These are phyloP conservation scores for Colletes latitarsis DNA, from an alignment of 1,140 invertebrate species.

Conservation along the genomic window DNA sequence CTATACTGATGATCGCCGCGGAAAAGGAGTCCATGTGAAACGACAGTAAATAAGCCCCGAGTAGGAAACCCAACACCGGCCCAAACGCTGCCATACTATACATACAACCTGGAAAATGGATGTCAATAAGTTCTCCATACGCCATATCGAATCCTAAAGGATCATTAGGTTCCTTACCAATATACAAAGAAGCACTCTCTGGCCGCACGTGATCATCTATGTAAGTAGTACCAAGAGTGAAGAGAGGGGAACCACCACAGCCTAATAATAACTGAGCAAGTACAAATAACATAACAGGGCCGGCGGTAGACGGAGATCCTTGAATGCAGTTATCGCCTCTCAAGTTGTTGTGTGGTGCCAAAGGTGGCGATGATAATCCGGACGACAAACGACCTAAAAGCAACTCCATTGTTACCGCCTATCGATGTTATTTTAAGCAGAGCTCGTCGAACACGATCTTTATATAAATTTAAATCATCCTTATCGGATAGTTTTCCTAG, in stretches of 20 bases:
- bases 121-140: not conserved
- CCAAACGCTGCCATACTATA: conserved; percentile 97
- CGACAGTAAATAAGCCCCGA: conserved; percentile 94
- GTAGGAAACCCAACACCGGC: conserved; percentile 93
- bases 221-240: conserved; percentile 94
- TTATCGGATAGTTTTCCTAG: no score
- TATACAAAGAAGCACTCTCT: conserved; percentile 92
- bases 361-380: conserved; percentile 85
- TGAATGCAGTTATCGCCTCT: conserved; percentile 91
- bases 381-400: conserved; percentile 82
- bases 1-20: conserved; percentile 86
- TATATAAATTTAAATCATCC: no score
- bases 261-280: conserved; percentile 94
- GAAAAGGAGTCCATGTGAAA: conserved; percentile 94
- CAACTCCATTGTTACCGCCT: not conserved
- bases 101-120: conserved; percentile 86
- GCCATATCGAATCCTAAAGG: conserved; percentile 43
- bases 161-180: conserved; percentile 82
- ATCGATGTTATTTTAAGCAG: no score
- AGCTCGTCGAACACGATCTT: no score
- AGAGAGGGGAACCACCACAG: conserved; percentile 93
- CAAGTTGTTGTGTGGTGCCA: conserved; percentile 88
- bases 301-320: conserved; percentile 89
- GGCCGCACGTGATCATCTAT: conserved; percentile 93
- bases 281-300: conserved; percentile 92